These are phyloP conservation scores for Tor tambroides DNA, from an alignment of 2,113 vertebrate species.

Conservation along the genomic window DNA sequence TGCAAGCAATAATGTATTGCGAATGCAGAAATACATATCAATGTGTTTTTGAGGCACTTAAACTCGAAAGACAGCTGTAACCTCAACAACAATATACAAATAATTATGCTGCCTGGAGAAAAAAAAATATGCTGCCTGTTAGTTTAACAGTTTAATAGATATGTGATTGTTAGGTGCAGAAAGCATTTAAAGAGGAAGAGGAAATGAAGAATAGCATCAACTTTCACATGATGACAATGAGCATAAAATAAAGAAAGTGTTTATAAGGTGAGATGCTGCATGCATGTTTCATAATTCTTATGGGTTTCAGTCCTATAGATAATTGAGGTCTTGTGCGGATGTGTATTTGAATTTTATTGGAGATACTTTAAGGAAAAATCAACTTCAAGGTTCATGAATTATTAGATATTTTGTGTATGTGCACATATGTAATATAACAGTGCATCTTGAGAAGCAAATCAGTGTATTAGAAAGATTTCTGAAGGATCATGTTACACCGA, in stretches of 20 bases:
- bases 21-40: not conserved
- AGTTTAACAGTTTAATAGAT: not conserved
- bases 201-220: not conserved
- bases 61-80: not conserved
- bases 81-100: not conserved
- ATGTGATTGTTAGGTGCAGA: not conserved
- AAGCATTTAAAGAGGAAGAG: not conserved
- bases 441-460: not conserved
- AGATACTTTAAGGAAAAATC: not conserved
- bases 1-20: not conserved
- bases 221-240: not conserved
- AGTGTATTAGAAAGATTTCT: not conserved
- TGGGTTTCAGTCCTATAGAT: not conserved
- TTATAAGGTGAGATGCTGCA: not conserved
- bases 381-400: not conserved
- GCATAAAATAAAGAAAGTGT: not conserved
- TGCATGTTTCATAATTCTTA: not conserved
- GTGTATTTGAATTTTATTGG: not conserved
- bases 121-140: not conserved
- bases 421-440: too few relatives aligned
- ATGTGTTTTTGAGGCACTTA: not conserved
- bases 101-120: not conserved
- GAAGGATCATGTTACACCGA: not conserved
- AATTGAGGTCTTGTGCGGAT: not conserved
- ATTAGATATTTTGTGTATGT: too few relatives aligned